Percentiles rank a stretch among this genome's conserved stretches.
Evolutionary conservation across 2,888 invertebrate genomes (phyloP).

Genomic region (Villa cingulata): DNA sequence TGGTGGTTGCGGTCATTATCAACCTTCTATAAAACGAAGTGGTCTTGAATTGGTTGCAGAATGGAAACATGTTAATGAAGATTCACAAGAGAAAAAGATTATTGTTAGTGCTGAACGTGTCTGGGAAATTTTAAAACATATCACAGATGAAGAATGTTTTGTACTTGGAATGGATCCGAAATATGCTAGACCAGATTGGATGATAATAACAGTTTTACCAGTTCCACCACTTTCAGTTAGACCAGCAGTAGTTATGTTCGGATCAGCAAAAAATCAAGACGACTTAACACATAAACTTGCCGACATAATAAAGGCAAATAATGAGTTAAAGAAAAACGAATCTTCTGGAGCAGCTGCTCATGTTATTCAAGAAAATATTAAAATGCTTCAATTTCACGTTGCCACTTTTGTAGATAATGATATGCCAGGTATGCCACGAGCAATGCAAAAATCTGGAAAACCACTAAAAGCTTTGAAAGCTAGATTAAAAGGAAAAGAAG

Average conservation of each 20-base stretch:
- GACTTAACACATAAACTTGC: slow-evolving; percentile 98
- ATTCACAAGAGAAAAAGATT: slow-evolving; percentile 94
- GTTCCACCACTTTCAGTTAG: slow-evolving; percentile 93
- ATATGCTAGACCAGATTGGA: slow-evolving; percentile 97
- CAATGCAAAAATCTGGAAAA: slow-evolving; percentile 98
- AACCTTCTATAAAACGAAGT: slow-evolving; percentile 78
- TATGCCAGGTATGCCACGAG: slow-evolving; percentile 94
- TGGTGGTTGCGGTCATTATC: slow-evolving; percentile 96
- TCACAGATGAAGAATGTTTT: slow-evolving; percentile 91
- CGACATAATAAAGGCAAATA: slow-evolving; percentile 97
- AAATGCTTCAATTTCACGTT: slow-evolving; percentile 96
- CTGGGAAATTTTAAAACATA: slow-evolving; percentile 91
- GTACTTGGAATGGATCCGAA: slow-evolving; percentile 94
- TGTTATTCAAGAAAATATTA: slow-evolving; percentile 90
- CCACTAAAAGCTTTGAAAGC: slow-evolving; percentile 97
- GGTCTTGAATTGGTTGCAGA: slow-evolving; percentile 92
- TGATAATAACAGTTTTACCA: slow-evolving; percentile 94
- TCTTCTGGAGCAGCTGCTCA: slow-evolving; percentile 95
- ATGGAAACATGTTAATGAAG: slow-evolving; percentile 98
- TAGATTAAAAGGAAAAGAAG: slow-evolving; percentile 95
- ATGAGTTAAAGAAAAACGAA: slow-evolving; percentile 89
- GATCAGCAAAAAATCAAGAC: slow-evolving; percentile 97
- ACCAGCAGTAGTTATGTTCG: slow-evolving; percentile 94
- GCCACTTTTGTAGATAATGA: slow-evolving; percentile 98
- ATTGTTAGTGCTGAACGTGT: slow-evolving; percentile 88